Conservation (phyloP, 1,140 invertebrate species). For the Sminthurides bifidus region DNA sequence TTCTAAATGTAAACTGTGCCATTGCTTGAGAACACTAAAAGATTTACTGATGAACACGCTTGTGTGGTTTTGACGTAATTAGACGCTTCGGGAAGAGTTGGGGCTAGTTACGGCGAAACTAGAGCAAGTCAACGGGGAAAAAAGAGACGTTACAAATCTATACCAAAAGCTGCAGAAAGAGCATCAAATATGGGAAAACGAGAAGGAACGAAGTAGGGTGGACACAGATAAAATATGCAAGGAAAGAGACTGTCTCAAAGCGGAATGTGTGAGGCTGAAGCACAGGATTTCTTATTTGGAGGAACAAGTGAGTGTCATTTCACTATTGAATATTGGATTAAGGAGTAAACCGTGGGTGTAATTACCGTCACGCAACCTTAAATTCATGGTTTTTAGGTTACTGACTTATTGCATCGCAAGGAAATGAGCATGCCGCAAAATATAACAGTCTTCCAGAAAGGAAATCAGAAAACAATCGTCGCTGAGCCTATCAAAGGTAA, state of each 20-base stretch:
- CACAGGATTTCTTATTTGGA: slow-evolving; percentile 79
- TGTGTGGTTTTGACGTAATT: neutral
- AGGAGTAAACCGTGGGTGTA: neutral
- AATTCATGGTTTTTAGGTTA: slow-evolving; percentile 13
- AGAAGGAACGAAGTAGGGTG: slow-evolving; percentile 17
- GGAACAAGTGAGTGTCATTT: slow-evolving; percentile 52
- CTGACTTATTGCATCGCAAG: slow-evolving; percentile 28
- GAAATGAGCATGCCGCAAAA: slow-evolving; percentile 17
- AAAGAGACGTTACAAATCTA: slow-evolving; percentile 26
- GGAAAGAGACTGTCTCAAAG: slow-evolving; percentile 45
- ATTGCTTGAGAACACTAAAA: neutral
- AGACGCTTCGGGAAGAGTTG: slow-evolving; percentile 32
- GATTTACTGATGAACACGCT: neutral
- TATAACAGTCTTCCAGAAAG: slow-evolving; percentile 32
- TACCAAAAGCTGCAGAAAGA: slow-evolving; percentile 30
- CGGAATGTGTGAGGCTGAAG: slow-evolving; percentile 68
- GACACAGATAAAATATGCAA: slow-evolving; percentile 29
- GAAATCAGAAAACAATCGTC: slow-evolving; percentile 30
- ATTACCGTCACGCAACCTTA: neutral
- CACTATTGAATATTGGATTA: neutral
- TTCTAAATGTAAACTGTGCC: neutral
- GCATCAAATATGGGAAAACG: slow-evolving; percentile 40
- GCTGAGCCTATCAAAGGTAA: slow-evolving; percentile 22
- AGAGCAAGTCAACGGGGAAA: slow-evolving; percentile 40
- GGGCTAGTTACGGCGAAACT: slow-evolving; percentile 28